Base-by-base conservation (phyloP, 2,797 vertebrate genomes). In the Australoheros facetus region DNA sequence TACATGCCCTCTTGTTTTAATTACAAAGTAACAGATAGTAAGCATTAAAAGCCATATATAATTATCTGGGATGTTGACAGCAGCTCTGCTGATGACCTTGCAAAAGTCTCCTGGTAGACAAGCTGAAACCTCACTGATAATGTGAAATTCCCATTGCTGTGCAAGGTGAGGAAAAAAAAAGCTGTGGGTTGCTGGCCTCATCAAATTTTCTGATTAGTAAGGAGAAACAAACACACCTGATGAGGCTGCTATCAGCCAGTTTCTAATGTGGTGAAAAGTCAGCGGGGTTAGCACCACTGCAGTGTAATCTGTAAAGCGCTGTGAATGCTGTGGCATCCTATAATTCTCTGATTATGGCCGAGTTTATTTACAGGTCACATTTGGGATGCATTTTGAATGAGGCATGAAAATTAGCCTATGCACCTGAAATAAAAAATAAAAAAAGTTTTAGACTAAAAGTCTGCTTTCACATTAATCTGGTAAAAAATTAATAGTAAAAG, bases 31-130 rank as follows among this genome's bases (percentile, higher is more conserved):
- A 89, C 87, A 88, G 91, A 94, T 89, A 88, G 90, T 85, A 82
- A 83, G 90, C 86, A 88, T 93, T 92, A 92, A 90, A 88, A 88
- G 85, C 77, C 85, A 88, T 91, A 90, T 93, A 93, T 90, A 94
- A 95, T 95, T 94, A 94, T 93, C 88, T 80, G 78, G 66, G 81
- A 90, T 88, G 92, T 91, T 93, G 93, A 94, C 93, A 92, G 91
- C 82, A 81, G 85, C 89, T 85, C 87, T 64, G 75, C 81, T 86
- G 88, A 90, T 92, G 92, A 94, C 93, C 94, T 94, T 94, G 92
- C 82, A 80, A 76, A 70, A 87, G 86, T 91, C 82, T 85, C 80
- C 78, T 55, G 84, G 83, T 79, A 91, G 83, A 94, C 89, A 73
- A 76, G 84, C 79, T 84, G 78, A 91, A 91, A 85, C 80, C 78